A percentile compares a stretch with the other conserved stretches of the same genome.
Conservation (phyloP, 2,888 invertebrate species). For the Chorisops tibialis region DNA sequence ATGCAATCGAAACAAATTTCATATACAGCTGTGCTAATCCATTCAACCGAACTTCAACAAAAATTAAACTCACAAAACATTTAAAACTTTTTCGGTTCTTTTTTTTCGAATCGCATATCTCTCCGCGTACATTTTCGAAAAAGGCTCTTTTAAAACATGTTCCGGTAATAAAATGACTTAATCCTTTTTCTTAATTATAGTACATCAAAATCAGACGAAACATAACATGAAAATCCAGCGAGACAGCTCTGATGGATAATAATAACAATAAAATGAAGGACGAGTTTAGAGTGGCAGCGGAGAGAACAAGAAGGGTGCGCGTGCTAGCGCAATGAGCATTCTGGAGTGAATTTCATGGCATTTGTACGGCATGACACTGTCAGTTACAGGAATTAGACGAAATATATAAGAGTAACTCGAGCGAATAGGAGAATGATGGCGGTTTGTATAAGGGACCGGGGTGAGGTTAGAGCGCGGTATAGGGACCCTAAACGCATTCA, state of each 20-base stretch:
- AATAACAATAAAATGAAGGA: constrained; percentile 8
- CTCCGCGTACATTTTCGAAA: no score
- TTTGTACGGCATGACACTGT: not conserved
- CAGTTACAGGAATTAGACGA: constrained; percentile 2
- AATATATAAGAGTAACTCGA: constrained; percentile 6
- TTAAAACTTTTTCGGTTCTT: no score
- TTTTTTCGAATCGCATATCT: no score
- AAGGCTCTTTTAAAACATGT: constrained; percentile 17
- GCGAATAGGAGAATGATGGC: not conserved
- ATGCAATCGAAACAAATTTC: no score
- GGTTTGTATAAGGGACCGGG: not conserved
- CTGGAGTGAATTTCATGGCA: constrained; percentile 3
- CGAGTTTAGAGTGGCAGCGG: not conserved
- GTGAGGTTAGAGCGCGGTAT: not conserved
- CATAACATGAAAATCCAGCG: constrained; percentile 26
- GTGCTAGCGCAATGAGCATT: not conserved
- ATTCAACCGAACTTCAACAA: no score
- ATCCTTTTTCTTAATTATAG: constrained; percentile 30
- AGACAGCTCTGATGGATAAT: constrained; percentile 23
- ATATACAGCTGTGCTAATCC: no score
- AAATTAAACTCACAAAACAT: no score
- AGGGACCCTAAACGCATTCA: no score
- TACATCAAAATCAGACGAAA: constrained; percentile 29
- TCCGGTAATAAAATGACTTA: constrained; percentile 26
- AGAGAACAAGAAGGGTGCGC: not conserved